Base-by-base conservation (phyloP, 2,113 vertebrate genomes). In the Coptodon bakossiorum region DNA sequence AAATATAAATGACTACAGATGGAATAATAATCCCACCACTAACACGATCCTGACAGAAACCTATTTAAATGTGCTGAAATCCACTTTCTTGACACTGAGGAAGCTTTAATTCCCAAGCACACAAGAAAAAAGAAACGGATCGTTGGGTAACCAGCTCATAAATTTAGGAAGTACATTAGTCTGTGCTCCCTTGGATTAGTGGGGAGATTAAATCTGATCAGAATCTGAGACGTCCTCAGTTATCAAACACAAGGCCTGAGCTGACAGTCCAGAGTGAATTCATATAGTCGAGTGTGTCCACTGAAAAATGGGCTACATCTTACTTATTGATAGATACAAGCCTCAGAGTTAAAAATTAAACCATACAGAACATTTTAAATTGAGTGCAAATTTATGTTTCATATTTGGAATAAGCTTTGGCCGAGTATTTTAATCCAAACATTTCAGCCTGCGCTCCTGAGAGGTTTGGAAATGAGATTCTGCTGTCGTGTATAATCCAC, bases 401-500 rank as follows among this genome's bases (percentile, higher is more conserved):
- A 88, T 91, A 89, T 93, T 93, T 88, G 80, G 87, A 90, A 86
- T 86, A 86, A 80, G 85, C 80, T 90, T 84, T 84, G 61, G 81
- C 50, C 10, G 54, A 90, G 87, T 83, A 83, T 91, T 94, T 92
- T 85, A 92, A 91, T 91, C 89, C 89, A 76, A 91, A 89, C 66
- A 61, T 89, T 93, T 90, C 89, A 53, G 76, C 80, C 63, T 22
- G 84, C 9, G 5, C 79, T 90, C 94, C 90, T 86, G 88, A 90
- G 92, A 92, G 91, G 81, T 89, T 92, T 88, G 86, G 90, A 91
- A 93, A 94, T 90, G 89, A 94, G 93, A 94, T 93, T 94, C 81
- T 87, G 91, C 92, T 92, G 91, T 94, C 43, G 24, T 87, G 92
- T 94, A 88, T 94, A 95, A 95, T 94, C 94, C 94, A 93, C 91